Evolutionary conservation across 2,113 vertebrate species (phyloP), one percentile per base, ranked within the genome.

Genomic region (Actenoides hombroni): DNA sequence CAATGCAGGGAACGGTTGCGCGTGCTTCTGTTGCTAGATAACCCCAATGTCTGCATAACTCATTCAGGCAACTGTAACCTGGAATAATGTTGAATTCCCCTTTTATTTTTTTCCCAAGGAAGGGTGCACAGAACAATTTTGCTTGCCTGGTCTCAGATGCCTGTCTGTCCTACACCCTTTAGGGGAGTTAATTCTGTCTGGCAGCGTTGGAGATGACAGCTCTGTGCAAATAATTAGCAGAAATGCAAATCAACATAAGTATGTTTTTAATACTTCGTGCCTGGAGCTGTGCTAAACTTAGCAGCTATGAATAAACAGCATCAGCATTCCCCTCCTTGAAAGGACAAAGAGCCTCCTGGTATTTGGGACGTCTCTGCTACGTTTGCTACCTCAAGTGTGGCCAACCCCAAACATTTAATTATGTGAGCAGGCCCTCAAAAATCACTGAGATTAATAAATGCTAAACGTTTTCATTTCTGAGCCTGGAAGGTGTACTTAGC

Each of bases 241-340:
- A 84, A 95, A 95, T 82, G 73, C 89, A 95, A 89, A 96, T 95
- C 83, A 83, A 26, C 68, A 2, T 18, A 16, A 92, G 71, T 56
- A 81, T 0, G 0, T 63, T 88, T 90, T 80, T 81, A 83, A 63
- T 88, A 15, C 73, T 39, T 57, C 0, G 0, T 42, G 83, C 88
- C 92, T 42, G 76, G 80, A 96, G 92, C 94, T 63, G 73, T 83
- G 83, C 88, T 97, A 78, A 95, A 93, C 83, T 88, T 90, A 93
- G 91, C 40, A 75, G n/a, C 82, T 49, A 20, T 49, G 83, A 91
- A 92, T 95, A 94, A 95, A 96, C 76, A 94, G 91, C 74, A 20
- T 37, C 91, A 91, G 18, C 6, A 0, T 37, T 92, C 61, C 78
- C 70, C 15, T 95, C 35, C 65, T 71, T 13, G 69, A 64, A 92